A percentile compares a stretch with the other conserved stretches of the same genome.
Evolutionary conservation across 2,797 vertebrate genomes (phyloP).

Genomic region (Poecilia gillii): DNA sequence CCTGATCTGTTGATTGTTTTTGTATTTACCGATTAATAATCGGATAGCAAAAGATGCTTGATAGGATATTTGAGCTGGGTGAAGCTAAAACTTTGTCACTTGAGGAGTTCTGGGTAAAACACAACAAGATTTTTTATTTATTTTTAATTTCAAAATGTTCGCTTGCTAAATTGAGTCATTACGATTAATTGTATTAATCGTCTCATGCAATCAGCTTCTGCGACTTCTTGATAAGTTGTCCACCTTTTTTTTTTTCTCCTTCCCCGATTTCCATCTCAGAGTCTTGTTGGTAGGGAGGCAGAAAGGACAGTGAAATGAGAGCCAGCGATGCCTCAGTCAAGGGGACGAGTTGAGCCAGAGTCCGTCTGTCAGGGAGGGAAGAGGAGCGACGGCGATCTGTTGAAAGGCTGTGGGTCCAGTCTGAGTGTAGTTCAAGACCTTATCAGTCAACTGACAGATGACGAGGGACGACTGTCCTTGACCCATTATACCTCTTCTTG

Average conservation of each 20-base stretch:
- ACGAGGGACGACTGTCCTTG: conserved; percentile 55
- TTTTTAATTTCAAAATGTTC: too few relatives aligned
- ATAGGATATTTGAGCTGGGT: too few relatives aligned
- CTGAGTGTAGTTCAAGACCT: conserved; percentile 56
- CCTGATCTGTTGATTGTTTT: too few relatives aligned
- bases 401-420: conserved; percentile 48
- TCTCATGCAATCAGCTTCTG: background rate
- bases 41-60: too few relatives aligned
- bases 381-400: conserved; percentile 4
- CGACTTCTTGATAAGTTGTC: conserved; percentile 7
- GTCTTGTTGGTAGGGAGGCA: conserved; percentile 11
- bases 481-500: conserved; percentile 43
- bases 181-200: too few relatives aligned
- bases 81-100: too few relatives aligned
- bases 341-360: conserved; percentile 35
- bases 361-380: conserved; percentile 35
- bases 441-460: conserved; percentile 52
- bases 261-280: conserved; percentile 12
- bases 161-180: too few relatives aligned
- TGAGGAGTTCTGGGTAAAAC: too few relatives aligned
- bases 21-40: too few relatives aligned
- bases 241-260: conserved; percentile 10
- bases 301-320: conserved; percentile 25
- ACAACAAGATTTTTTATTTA: too few relatives aligned
- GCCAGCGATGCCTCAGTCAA: conserved; percentile 20